Base-by-base conservation (phyloP, 1,140 invertebrate species). In the Drosophila gunungcola region DNA sequence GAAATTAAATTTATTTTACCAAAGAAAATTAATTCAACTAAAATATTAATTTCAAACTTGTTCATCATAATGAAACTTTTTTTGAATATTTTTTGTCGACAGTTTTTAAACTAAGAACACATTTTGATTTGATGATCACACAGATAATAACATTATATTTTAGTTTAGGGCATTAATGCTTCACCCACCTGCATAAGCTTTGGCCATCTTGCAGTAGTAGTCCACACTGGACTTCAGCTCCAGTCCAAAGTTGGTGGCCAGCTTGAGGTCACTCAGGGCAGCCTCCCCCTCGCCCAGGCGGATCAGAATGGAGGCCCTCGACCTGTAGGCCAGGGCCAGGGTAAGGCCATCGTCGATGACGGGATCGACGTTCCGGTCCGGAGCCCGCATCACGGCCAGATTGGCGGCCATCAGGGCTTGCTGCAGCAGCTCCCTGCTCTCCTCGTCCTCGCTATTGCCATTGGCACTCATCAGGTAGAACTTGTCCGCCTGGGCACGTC, bases 311-410 rank as follows among this genome's bases (percentile, higher is more conserved):
- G 94, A 93, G 0, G 95, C 94, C 49, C 96, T 92, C 0, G 93
- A 91, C 80, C 94, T 94, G 2, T 95, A 85, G 9, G 94, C 94
- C 38, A 96, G 78, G 2, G 95, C 92, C n/a, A 96, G 91, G 0
- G 94, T 93, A 0, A 94, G 90, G 2, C 95, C 95, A 32, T 93
- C 93, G 56, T 96, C 95, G 0, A 95, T 90, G 2, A 90, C 70
- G 45, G 86, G 90, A 38, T 94, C 93, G 42, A 92, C 80, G 29
- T 93, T 94, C 94, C 70, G 78, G 58, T 92, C 90, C 10, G 95
- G 95, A 9, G 95, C 94, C 69, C 95, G 93, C 32, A 96, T 92
- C 2, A 96, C 94, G 3, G 94, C 94, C 80, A 96, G 94, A 83
- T 94, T 95, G 39, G 94, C 93, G 0, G 95, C 84, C 0, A 93